These are phyloP conservation scores for Lottia gigantea DNA, from an alignment of 2,888 invertebrate species.

Conservation along the genomic window DNA sequence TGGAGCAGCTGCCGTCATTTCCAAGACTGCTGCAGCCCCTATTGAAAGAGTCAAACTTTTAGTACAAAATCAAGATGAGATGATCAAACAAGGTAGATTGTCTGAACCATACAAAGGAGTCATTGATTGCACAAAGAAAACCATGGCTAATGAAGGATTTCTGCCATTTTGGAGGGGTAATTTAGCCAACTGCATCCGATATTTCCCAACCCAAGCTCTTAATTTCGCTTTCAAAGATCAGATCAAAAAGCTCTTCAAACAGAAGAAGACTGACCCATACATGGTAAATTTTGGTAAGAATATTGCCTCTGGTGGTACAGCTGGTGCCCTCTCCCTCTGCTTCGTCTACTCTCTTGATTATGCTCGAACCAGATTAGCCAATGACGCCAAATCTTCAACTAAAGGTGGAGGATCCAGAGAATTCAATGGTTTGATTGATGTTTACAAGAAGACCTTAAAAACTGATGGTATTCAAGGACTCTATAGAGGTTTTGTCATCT, in stretches of 20 bases:
- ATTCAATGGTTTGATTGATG: slow-evolving; percentile 82
- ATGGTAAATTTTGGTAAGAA: slow-evolving; percentile 77
- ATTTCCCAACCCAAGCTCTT: slow-evolving; percentile 69
- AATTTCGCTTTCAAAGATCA: slow-evolving; percentile 77
- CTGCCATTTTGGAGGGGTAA: slow-evolving; percentile 91
- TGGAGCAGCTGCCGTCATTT: slow-evolving; percentile 67
- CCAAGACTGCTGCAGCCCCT: slow-evolving; percentile 68
- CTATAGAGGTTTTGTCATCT: slow-evolving; percentile 68
- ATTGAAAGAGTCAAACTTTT: slow-evolving; percentile 68
- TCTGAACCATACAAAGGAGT: slow-evolving; percentile 89
- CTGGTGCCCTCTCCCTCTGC: slow-evolving; percentile 66
- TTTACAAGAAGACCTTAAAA: slow-evolving; percentile 65
- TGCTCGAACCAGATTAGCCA: slow-evolving; percentile 66
- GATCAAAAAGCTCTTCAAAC: slow-evolving; percentile 83
- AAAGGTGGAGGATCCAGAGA: slow-evolving; percentile 75
- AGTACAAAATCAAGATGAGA: slow-evolving; percentile 68
- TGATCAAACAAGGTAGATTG: slow-evolving; percentile 67
- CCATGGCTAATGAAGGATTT: slow-evolving; percentile 61
- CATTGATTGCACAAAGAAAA: slow-evolving; percentile 68
- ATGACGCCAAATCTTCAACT: slow-evolving; percentile 63
- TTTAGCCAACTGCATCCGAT: slow-evolving; percentile 89
- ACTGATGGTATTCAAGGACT: slow-evolving; percentile 67
- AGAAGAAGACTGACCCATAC: slow-evolving; percentile 57
- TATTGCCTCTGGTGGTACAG: slow-evolving; percentile 70
- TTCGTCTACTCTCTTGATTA: slow-evolving; percentile 69